Evolutionary conservation across 2,113 vertebrate genomes (phyloP), one percentile per base, ranked within the genome.

Genomic region (Sylvicapra grimmia): DNA sequence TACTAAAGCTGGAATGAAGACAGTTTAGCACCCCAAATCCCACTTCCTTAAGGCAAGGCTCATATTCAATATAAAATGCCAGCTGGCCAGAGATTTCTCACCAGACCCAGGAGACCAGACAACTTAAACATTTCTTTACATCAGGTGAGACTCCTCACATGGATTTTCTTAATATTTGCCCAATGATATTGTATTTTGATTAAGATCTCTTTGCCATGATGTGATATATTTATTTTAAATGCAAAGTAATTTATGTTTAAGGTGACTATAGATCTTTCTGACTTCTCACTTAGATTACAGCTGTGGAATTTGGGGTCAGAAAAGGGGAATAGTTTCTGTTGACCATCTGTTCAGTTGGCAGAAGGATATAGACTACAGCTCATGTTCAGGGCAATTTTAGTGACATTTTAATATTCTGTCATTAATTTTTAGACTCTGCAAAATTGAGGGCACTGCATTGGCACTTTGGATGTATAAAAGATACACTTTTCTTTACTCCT

Each of bases 1-100:
- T 49, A 95, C 90, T 97, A 96, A 96, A 77, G 51, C 65, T 96
- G 75, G 94, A 96, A 96, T 94, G 84, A 96, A 95, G 90, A 25
- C 51, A 93, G 86, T 49, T 18, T 40, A 51, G 53, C 40, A 47
- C 49, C 31, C 12, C 31, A 77, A 54, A 53, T 85, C 51, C 53
- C 49, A 83, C 61, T 98, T 97, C 96, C 98, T 94, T 75, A 77
- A 96, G 92, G 92, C 53, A 93, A 86, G 93, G 92, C 54, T 92
- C 27, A 3, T 49, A 80, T 86, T 86, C 89, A 80, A 14, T 94
- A 98, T 96, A 97, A 98, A 98, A 97, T 2, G n/a, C 54, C 90
- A 95, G 31, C 63, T 58, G 75, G 2, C 18, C 58, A 85, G 88
- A 92, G 21, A 88, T 18, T 56, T 88, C 16, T 5, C 93, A 96